Evolutionary conservation across 1,140 invertebrate species (phyloP).

Genomic region (Aphaenogaster floridana): DNA sequence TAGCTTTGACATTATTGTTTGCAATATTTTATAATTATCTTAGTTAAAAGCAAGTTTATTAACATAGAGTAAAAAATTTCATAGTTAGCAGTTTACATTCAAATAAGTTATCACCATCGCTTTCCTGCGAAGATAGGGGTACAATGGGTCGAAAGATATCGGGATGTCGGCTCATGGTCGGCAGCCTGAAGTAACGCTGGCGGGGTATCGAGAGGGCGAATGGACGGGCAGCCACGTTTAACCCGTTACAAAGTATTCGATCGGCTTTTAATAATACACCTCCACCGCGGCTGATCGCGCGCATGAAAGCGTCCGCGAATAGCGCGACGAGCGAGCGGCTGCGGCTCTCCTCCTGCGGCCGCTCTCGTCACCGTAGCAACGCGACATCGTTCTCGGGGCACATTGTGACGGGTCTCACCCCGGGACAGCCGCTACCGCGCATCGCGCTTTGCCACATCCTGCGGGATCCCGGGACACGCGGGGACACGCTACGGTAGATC

Average conservation of each 20-base stretch:
- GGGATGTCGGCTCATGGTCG: background rate
- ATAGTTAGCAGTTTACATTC: background rate
- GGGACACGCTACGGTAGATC: constrained; percentile 49
- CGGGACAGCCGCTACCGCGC: constrained; percentile 60
- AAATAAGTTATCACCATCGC: background rate
- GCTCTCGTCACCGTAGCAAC: constrained; percentile 83
- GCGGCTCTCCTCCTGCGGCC: constrained; percentile 72
- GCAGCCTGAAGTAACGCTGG: background rate
- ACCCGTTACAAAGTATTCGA: constrained; percentile 77
- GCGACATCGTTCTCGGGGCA: constrained; percentile 66
- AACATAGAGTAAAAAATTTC: background rate
- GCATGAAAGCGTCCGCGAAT: constrained; percentile 70
- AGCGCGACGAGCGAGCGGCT: constrained; percentile 73
- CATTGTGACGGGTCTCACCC: constrained; percentile 74
- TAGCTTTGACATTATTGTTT: background rate
- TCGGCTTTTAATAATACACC: constrained; percentile 82
- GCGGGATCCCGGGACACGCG: constrained; percentile 53
- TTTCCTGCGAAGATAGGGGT: background rate
- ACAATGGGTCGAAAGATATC: constrained; percentile 3
- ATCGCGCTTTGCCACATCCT: constrained; percentile 68
- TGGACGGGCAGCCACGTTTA: constrained; percentile 41
- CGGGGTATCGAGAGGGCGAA: constrained; percentile 15
- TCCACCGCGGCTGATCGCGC: constrained; percentile 72
- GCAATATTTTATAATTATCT: background rate
- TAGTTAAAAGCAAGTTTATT: background rate